These are phyloP conservation scores for Andricus quercusramuli DNA, from an alignment of 2,888 invertebrate genomes.

Conservation along the genomic window DNA sequence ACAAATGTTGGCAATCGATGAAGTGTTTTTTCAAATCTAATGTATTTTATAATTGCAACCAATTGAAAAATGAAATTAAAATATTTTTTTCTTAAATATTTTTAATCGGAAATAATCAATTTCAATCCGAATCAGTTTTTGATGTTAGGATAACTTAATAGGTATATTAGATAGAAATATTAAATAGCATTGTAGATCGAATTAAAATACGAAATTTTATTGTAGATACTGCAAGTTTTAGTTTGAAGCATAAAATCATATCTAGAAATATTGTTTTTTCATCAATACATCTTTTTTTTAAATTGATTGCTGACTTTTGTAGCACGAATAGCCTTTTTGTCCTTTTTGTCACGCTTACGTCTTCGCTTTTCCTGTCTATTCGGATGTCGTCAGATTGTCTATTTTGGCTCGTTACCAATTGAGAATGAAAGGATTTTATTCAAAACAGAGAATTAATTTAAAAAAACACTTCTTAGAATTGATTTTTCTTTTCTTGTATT, in stretches of 20 bases:
- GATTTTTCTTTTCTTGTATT: neutral
- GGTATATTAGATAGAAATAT: no score
- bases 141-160: no score
- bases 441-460: neutral
- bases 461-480: neutral
- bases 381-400: neutral
- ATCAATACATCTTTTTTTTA: neutral
- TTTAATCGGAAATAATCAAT: no score
- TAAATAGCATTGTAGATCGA: no score
- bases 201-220: no score
- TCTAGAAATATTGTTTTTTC: neutral
- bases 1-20: no score
- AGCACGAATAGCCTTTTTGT: neutral
- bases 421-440: slow-evolving; percentile 31
- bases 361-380: slow-evolving; percentile 12
- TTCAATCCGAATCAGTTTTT: no score
- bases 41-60: no score
- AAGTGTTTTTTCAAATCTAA: no score
- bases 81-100: no score
- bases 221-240: no score
- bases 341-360: neutral
- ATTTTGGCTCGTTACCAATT: slow-evolving; percentile 1
- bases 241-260: neutral
- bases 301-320: neutral
- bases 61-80: no score